Evolutionary conservation across 2,113 vertebrate species (phyloP), one percentile per base, ranked within the genome.

Genomic region (Gallinago media): DNA sequence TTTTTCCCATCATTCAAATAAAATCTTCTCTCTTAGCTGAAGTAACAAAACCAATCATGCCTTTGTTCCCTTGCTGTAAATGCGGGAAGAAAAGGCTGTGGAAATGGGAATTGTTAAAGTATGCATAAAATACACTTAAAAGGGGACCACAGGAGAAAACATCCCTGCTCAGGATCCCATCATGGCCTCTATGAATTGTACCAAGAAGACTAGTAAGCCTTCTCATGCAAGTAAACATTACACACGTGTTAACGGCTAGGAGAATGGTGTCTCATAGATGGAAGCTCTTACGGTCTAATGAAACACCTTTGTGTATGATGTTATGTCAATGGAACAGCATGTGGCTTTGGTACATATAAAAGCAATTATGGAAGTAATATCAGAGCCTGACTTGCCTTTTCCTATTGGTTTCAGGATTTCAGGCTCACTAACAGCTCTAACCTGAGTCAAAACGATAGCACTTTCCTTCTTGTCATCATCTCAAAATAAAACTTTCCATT

Each of bases 231-330:
- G 65, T 63, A 89, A 89, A 70, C 15, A 6, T 62, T 86, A 62
- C 38, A 88, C 75, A 89, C 2, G 3, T 88, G 89, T 86, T 89
- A 92, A 91, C 78, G 77, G 21, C 72, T 42, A 63, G 52, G 52
- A 82, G 92, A 96, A 92, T 65, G 56, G 73, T 91, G 85, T 82
- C 94, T 89, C 89, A 82, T 89, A 70, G 56, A 83, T 94, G 70
- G 93, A 89, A 94, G 95, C 58, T 94, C 88, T 97, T 92, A 81
- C 1, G 22, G 66, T 96, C 58, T 96, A 97, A 96, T 97, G 94
- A 96, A 97, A 97, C 97, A 98, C 97, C 92, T 97, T 95, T 71
- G 40, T 89, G 93, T 96, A 84, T 87, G 80, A 85, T 89, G 92
- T 92, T 95, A 96, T 88, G 85, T 97, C 95, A 94, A 9, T 83